These are phyloP conservation scores for Sinelater perroti DNA, from an alignment of 2,888 invertebrate species.

Conservation along the genomic window DNA sequence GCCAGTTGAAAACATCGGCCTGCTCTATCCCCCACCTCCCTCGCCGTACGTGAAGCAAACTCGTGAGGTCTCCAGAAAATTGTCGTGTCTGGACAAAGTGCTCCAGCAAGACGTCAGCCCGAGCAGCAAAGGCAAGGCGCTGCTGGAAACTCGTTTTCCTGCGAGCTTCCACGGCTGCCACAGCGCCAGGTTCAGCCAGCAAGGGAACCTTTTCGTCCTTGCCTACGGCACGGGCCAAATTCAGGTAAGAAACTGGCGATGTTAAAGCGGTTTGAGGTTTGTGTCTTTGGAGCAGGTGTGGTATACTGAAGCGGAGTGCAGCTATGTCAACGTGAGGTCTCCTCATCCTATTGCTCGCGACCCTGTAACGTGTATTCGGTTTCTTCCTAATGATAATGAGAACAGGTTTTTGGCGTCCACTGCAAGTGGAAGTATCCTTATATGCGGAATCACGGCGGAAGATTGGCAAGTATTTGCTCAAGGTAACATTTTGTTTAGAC, in stretches of 20 bases:
- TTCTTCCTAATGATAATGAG: conserved; percentile 45
- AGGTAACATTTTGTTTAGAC: too few species aligned
- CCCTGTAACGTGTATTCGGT: conserved; percentile 54
- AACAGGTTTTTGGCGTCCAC: conserved; percentile 53
- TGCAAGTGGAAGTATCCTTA: conserved; percentile 53
- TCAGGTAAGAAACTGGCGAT: conserved; percentile 58
- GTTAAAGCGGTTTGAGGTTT: neutral
- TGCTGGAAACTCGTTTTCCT: conserved; percentile 51
- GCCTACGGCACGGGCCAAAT: conserved; percentile 65
- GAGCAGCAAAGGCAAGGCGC: conserved; percentile 34
- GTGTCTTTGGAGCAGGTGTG: conserved; percentile 46
- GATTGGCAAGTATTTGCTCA: conserved; percentile 47
- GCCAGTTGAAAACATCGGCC: neutral
- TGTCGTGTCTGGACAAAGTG: conserved; percentile 1
- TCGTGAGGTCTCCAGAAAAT: neutral
- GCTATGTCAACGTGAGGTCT: conserved; percentile 40
- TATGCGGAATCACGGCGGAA: conserved; percentile 47
- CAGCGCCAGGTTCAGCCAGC: conserved; percentile 59
- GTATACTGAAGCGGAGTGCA: conserved; percentile 48
- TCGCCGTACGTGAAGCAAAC: too few species aligned
- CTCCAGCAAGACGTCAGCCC: neutral
- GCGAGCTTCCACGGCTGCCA: conserved; percentile 54
- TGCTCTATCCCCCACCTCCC: neutral
- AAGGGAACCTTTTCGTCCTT: conserved; percentile 61
- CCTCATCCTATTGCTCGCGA: conserved; percentile 47